Percentiles rank a stretch among this genome's conserved stretches.
phyloP scores from a whole-genome alignment of 2,888 invertebrate genomes.

The Pantelozetes paolii region DNA sequence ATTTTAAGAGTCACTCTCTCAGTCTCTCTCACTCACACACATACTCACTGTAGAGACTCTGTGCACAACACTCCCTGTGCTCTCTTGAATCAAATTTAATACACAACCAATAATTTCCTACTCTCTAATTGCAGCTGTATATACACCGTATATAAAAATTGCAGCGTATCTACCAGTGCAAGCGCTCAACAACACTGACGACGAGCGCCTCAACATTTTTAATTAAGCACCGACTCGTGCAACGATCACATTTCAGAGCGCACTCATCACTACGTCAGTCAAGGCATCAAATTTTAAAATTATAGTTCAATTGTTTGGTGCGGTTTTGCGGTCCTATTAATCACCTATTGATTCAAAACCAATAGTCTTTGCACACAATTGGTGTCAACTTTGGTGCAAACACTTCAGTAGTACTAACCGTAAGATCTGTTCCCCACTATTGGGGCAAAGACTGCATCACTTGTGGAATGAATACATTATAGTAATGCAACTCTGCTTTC shows the following conservation, averaged over 20 bases:
- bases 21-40: background rate
- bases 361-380: conserved; percentile 17
- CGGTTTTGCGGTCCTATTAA: conserved; percentile 8
- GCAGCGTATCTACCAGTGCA: background rate
- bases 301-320: conserved; percentile 21
- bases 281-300: conserved; percentile 27
- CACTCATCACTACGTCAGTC: background rate
- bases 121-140: conserved; percentile 38
- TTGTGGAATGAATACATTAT: conserved; percentile 27
- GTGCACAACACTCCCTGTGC: background rate
- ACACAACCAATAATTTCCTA: conserved; percentile 41
- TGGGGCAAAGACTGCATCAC: conserved; percentile 13
- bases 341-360: background rate
- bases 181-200: background rate
- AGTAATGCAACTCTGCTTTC: background rate
- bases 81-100: conserved; percentile 41
- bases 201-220: conserved; percentile 25
- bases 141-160: background rate
- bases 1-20: conserved; percentile 39
- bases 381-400: conserved; percentile 24
- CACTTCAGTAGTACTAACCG: background rate
- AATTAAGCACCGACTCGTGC: conserved; percentile 37
- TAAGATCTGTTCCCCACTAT: conserved; percentile 2
- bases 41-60: background rate
- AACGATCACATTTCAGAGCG: background rate